Conservation (phyloP, 2,797 vertebrate species). For the Nothura maculosa region DNA sequence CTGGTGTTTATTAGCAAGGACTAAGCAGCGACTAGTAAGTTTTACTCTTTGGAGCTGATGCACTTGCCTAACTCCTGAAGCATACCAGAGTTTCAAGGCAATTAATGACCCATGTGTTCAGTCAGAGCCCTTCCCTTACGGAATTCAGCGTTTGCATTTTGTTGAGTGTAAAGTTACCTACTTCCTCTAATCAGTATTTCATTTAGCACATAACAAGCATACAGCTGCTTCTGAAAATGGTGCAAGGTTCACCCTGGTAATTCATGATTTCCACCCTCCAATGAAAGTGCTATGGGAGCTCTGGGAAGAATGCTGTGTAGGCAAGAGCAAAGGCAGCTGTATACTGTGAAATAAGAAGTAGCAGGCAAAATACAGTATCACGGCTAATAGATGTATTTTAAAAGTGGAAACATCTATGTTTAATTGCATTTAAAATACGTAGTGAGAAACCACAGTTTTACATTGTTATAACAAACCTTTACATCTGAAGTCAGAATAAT, state of each 20-base stretch:
- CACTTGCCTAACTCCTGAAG: rapidly evolving
- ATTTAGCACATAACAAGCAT: not conserved
- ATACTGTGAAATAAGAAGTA: slow-evolving; percentile 70
- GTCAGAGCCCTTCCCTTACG: rapidly evolving
- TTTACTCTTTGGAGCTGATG: not conserved
- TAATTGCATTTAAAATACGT: slow-evolving; percentile 80
- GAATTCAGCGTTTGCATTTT: not conserved
- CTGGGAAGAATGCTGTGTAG: not conserved
- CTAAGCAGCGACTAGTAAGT: not conserved
- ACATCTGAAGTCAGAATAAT: slow-evolving; percentile 80
- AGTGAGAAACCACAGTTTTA: slow-evolving; percentile 80
- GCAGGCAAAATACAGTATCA: slow-evolving; percentile 75
- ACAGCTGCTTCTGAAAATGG: slow-evolving; percentile 10
- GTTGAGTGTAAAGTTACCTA: not conserved
- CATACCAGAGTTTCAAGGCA: not conserved
- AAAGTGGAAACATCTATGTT: slow-evolving; percentile 80
- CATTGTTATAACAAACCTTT: slow-evolving; percentile 80
- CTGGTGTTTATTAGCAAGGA: not conserved
- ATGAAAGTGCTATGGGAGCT: not conserved
- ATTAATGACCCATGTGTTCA: rapidly evolving
- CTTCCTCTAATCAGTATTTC: not conserved
- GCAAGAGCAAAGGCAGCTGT: slow-evolving; percentile 65
- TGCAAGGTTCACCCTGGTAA: not conserved
- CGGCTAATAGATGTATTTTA: slow-evolving; percentile 77
- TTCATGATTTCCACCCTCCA: not conserved